Conservation (phyloP, 2,888 invertebrate species). For the Euplagia quadripunctaria region DNA sequence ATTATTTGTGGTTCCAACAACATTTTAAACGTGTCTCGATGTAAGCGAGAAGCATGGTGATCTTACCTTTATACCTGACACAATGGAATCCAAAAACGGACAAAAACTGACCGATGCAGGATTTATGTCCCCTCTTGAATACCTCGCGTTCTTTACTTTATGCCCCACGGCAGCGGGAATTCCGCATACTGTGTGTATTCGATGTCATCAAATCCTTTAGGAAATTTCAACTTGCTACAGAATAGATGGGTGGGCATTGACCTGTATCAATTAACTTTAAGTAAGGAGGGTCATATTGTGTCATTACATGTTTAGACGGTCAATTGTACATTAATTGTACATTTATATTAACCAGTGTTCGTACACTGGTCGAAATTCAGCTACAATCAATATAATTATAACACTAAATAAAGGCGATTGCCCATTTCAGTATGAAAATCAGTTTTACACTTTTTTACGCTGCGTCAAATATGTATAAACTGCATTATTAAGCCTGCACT, state of each 20-base stretch:
- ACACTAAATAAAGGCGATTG: no score
- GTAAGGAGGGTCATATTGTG: slow-evolving; percentile 16
- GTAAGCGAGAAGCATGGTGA: slow-evolving; percentile 41
- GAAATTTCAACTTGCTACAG: slow-evolving; percentile 49
- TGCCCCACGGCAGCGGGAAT: slow-evolving; percentile 44
- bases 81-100: slow-evolving; percentile 75
- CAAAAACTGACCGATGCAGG: slow-evolving; percentile 68
- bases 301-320: not conserved
- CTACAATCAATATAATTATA: no score
- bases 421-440: no score
- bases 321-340: not conserved
- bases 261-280: slow-evolving; percentile 40
- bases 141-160: slow-evolving; percentile 51
- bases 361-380: no score
- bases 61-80: slow-evolving; percentile 71
- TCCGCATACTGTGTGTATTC: slow-evolving; percentile 44
- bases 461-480: no score
- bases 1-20: slow-evolving; percentile 41
- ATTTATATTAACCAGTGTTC: no score
- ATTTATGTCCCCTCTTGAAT: slow-evolving; percentile 64
- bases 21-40: slow-evolving; percentile 35
- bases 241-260: slow-evolving; percentile 48
- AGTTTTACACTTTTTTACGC: no score
- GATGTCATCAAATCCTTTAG: slow-evolving; percentile 55
- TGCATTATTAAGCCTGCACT: no score